Evolutionary conservation across 37 sponge, comb jelly and placozoan species (phyloP).

Genomic region (Geodia barretti): DNA sequence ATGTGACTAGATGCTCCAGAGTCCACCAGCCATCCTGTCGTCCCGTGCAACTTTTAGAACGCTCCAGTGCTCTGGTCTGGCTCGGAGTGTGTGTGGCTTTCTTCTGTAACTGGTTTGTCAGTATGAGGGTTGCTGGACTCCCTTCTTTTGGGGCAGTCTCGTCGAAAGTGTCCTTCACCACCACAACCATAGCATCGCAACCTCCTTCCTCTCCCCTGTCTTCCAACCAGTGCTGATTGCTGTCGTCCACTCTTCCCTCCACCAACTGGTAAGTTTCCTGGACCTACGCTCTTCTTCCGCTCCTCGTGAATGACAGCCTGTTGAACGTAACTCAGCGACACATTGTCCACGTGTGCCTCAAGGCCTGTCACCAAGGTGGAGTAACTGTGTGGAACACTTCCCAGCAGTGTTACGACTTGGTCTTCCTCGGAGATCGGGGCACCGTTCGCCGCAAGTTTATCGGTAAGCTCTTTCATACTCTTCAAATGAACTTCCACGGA

Average conservation of each 20-base stretch:
- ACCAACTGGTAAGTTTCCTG: not conserved
- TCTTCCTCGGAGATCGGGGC: constrained; percentile 29
- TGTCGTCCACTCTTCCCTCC: not conserved
- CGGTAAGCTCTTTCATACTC: constrained; percentile 35
- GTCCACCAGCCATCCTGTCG: constrained; percentile 46
- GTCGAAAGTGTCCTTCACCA: constrained; percentile 36
- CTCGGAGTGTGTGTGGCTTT: not conserved
- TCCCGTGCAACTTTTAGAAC: constrained; percentile 16
- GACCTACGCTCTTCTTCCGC: constrained; percentile 10
- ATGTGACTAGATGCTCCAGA: constrained; percentile 69
- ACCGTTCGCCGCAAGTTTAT: constrained; percentile 27
- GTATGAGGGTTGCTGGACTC: not conserved
- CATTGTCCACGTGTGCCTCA: not conserved
- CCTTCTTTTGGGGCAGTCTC: constrained; percentile 24
- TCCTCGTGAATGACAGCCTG: constrained; percentile 54
- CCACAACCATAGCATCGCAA: constrained; percentile 13
- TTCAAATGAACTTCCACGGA: constrained; percentile 43
- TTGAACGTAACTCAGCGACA: constrained; percentile 14
- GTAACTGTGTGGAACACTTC: constrained; percentile 28
- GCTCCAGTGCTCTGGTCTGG: not conserved
- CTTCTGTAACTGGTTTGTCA: constrained; percentile 27
- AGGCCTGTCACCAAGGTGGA: constrained; percentile 18
- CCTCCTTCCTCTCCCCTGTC: not conserved
- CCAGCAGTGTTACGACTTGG: constrained; percentile 33
- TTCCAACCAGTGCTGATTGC: constrained; percentile 33